Percentiles rank a stretch among this genome's conserved stretches.
Conservation (phyloP, 2,888 invertebrate species). For the Drosophila siamana region DNA sequence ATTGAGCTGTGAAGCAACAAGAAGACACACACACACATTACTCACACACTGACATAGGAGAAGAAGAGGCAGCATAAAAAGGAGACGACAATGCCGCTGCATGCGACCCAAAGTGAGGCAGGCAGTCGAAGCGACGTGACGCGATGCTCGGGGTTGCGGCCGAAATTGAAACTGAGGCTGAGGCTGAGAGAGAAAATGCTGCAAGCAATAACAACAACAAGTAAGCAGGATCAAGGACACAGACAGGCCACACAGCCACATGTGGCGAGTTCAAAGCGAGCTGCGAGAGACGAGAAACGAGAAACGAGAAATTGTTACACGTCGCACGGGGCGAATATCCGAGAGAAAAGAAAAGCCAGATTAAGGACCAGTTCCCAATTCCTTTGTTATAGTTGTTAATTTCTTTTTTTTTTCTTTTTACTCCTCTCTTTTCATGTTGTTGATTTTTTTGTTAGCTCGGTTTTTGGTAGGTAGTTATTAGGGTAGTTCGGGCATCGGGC, state of each 20-base stretch:
- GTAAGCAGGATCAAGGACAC: conserved; percentile 83
- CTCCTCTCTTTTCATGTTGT: not conserved
- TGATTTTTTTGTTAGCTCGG: conserved; percentile 32
- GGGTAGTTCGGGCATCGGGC: conserved; percentile 50
- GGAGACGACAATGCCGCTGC: conserved; percentile 51
- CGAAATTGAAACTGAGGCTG: conserved; percentile 38
- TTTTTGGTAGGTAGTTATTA: conserved; percentile 22
- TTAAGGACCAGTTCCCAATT: conserved; percentile 74
- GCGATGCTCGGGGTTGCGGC: conserved; percentile 38
- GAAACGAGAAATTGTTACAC: conserved; percentile 68
- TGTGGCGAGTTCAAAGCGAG: conserved; percentile 46
- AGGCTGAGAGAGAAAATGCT: conserved; percentile 53
- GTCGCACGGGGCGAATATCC: conserved; percentile 33
- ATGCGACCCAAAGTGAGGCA: conserved; percentile 39
- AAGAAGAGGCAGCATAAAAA: conserved; percentile 50
- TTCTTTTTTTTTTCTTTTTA: conserved; percentile 24
- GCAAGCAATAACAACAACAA: conserved; percentile 31
- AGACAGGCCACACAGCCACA: conserved; percentile 34
- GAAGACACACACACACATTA: conserved; percentile 33
- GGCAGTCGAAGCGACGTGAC: not conserved
- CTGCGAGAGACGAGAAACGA: conserved; percentile 6
- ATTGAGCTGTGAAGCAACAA: conserved; percentile 71
- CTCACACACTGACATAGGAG: conserved; percentile 39
- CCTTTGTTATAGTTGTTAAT: conserved; percentile 68
- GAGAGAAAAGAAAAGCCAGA: conserved; percentile 61